Evolutionary conservation across 2,888 invertebrate genomes (phyloP).

Genomic region (Diarsia brunnea): DNA sequence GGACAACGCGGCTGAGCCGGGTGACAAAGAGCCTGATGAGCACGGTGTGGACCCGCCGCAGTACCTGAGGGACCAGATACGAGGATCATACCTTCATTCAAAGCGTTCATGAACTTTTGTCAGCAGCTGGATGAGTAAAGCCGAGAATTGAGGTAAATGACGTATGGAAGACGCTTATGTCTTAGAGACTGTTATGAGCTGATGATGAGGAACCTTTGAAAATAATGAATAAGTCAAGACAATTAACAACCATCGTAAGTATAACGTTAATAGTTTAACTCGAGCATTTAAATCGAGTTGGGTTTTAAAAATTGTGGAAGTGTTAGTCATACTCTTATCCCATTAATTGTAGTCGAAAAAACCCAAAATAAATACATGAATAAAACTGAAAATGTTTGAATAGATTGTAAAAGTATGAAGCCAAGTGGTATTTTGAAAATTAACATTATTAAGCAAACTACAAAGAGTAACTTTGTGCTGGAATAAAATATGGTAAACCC

Average conservation of each 20-base stretch:
- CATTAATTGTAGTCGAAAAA: neutral
- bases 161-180: neutral
- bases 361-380: neutral
- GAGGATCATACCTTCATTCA: neutral
- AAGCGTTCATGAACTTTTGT: neutral
- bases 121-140: slow-evolving; percentile 5
- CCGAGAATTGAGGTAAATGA: neutral
- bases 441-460: neutral
- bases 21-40: slow-evolving; percentile 94
- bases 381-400: neutral
- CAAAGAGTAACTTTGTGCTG: slow-evolving; percentile 1
- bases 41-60: slow-evolving; percentile 94
- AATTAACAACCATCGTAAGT: neutral
- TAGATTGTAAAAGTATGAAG: neutral
- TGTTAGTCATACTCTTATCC: no score
- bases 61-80: slow-evolving; percentile 73
- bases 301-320: neutral
- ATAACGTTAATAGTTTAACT: neutral
- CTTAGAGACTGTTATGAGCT: neutral
- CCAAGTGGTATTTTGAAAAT: neutral
- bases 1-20: slow-evolving; percentile 86
- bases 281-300: neutral
- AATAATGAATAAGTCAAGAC: neutral
- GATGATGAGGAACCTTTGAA: neutral
- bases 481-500: slow-evolving; percentile 22